phyloP scores from a whole-genome alignment of 2,113 vertebrate species.

The Astur gentilis region DNA sequence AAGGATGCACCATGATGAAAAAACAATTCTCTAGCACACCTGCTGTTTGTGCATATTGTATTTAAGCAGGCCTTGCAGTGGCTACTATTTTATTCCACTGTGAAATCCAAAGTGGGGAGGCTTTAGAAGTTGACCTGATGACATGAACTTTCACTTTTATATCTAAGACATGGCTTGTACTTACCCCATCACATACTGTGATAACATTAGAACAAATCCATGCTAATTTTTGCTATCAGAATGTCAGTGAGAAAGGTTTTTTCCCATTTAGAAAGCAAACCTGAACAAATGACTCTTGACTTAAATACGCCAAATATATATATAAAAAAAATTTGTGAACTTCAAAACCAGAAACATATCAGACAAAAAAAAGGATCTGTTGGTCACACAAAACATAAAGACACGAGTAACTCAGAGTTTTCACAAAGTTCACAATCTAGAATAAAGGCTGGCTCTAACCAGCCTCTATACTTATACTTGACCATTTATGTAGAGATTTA shows the following conservation, averaged over 20 bases:
- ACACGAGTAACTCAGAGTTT: not conserved
- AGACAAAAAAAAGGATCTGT: not conserved
- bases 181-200: not conserved
- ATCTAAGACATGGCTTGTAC: not conserved
- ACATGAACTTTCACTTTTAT: not conserved
- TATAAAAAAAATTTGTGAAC: not conserved
- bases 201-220: not conserved
- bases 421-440: not conserved
- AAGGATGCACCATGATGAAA: slow-evolving; percentile 65
- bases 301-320: not conserved
- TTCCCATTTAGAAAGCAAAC: slow-evolving; percentile 2
- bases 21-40: slow-evolving; percentile 70
- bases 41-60: slow-evolving; percentile 39
- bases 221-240: not conserved
- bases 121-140: slow-evolving; percentile 11
- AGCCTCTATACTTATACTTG: not conserved
- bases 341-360: not conserved
- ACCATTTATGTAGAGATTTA: not conserved
- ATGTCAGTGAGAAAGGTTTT: not conserved
- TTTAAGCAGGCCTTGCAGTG: not conserved
- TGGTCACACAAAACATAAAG: not conserved
- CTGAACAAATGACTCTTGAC: not conserved
- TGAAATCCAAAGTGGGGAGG: not conserved
- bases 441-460: not conserved
- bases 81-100: not conserved